These are phyloP conservation scores for Syngnathoides biaculeatus DNA, from an alignment of 2,113 vertebrate genomes.

Conservation along the genomic window DNA sequence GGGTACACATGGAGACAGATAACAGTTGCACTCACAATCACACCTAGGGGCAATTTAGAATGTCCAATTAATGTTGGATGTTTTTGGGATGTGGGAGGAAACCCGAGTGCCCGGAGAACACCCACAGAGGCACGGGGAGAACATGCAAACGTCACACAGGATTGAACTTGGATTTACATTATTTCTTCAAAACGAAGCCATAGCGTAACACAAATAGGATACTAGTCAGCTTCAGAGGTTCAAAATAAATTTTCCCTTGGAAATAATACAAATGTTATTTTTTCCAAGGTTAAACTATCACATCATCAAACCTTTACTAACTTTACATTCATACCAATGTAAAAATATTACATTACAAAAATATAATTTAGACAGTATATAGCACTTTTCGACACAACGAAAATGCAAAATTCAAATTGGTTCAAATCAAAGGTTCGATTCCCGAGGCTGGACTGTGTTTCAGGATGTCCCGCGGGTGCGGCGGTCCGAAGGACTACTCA, in stretches of 20 bases:
- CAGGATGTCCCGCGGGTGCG: slow-evolving; percentile 1
- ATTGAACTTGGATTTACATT: no score
- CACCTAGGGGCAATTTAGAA: no score
- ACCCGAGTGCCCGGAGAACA: no score
- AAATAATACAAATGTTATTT: background rate
- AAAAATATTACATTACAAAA: background rate
- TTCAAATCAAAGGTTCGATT: background rate
- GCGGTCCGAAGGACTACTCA: background rate
- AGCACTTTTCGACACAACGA: background rate
- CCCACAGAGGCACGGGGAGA: no score
- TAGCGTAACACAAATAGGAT: background rate
- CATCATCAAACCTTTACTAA: background rate
- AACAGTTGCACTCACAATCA: no score
- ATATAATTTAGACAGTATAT: background rate
- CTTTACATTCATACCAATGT: background rate
- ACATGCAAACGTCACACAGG: no score
- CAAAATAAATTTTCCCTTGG: background rate
- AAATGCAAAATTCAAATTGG: background rate
- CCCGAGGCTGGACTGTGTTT: background rate
- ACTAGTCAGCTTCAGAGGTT: background rate
- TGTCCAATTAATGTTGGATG: no score
- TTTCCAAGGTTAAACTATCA: background rate
- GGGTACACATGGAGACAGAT: no score
- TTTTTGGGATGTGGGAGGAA: no score
- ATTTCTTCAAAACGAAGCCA: no score